These are phyloP conservation scores for Diarsia rubi DNA, from an alignment of 2,888 invertebrate species.

Conservation along the genomic window DNA sequence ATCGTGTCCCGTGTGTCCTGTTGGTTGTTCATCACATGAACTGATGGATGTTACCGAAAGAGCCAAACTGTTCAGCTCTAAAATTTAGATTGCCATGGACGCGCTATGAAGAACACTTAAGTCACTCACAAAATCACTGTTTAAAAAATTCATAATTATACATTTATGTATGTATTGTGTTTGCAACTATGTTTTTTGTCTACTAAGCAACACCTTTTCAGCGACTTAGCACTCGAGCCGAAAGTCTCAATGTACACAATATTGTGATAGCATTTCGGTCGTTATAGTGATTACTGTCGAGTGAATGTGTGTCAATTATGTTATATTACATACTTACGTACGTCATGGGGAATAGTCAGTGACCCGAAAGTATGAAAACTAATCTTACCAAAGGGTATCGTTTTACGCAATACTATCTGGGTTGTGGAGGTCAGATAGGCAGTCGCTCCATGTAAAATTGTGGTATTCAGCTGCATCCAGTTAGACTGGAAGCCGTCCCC, in stretches of 20 bases:
- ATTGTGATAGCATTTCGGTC: constrained; percentile 29
- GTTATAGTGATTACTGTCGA: constrained; percentile 45
- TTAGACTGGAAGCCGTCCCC: too few species aligned
- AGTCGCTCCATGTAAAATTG: too few species aligned
- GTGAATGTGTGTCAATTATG: constrained; percentile 15
- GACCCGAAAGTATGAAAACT: too few species aligned
- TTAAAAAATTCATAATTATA: not conserved
- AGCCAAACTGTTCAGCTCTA: too few species aligned
- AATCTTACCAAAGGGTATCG: too few species aligned
- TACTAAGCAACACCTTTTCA: not conserved
- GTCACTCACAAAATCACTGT: not conserved
- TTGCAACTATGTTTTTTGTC: not conserved
- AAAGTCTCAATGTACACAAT: constrained; percentile 16
- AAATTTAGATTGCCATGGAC: too few species aligned
- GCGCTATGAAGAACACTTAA: not conserved
- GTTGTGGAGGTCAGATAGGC: too few species aligned
- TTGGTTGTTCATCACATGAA: too few species aligned
- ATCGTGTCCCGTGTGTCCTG: too few species aligned
- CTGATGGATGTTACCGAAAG: too few species aligned
- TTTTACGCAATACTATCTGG: too few species aligned
- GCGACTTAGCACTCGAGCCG: constrained; percentile 22
- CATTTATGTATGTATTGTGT: not conserved
- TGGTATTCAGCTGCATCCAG: too few species aligned
- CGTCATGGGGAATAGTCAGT: not conserved
- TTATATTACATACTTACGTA: not conserved